A percentile compares a stretch with the other conserved stretches of the same genome.
Conservation (phyloP, 2,113 vertebrate species). For the Marmota flaviventris region DNA sequence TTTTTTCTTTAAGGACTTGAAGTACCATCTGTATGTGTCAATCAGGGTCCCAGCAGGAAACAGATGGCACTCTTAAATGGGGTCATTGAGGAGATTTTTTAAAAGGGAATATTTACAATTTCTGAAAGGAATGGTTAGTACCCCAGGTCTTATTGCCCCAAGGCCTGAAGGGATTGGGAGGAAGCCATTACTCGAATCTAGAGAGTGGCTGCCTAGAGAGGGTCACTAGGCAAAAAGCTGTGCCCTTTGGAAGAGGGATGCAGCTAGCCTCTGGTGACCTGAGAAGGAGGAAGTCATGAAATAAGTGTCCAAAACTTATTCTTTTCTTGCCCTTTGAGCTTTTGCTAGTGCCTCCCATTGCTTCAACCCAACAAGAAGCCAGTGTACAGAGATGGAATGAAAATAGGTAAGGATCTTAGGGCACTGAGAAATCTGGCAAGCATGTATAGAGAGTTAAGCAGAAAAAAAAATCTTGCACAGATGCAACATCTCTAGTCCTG, state of each 20-base stretch:
- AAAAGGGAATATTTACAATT: not conserved
- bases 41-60: not conserved
- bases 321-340: not conserved
- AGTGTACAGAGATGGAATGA: not conserved
- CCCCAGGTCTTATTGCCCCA: not conserved
- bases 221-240: not conserved
- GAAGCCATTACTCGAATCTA: not conserved
- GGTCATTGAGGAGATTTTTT: slow-evolving; percentile 22
- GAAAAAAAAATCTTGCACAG: not conserved
- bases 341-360: not conserved
- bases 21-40: not conserved
- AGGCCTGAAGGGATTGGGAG: not conserved
- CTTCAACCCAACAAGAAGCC: not conserved
- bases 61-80: not conserved
- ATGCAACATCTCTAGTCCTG: not conserved
- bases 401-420: not conserved
- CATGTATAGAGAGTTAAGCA: not conserved
- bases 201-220: not conserved
- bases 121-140: not conserved
- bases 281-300: not conserved
- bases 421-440: not conserved
- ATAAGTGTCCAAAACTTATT: not conserved
- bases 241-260: not conserved
- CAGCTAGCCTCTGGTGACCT: not conserved
- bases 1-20: slow-evolving; percentile 42